These are phyloP conservation scores for Clunio marinus DNA, from an alignment of 2,888 invertebrate genomes.

Conservation along the genomic window DNA sequence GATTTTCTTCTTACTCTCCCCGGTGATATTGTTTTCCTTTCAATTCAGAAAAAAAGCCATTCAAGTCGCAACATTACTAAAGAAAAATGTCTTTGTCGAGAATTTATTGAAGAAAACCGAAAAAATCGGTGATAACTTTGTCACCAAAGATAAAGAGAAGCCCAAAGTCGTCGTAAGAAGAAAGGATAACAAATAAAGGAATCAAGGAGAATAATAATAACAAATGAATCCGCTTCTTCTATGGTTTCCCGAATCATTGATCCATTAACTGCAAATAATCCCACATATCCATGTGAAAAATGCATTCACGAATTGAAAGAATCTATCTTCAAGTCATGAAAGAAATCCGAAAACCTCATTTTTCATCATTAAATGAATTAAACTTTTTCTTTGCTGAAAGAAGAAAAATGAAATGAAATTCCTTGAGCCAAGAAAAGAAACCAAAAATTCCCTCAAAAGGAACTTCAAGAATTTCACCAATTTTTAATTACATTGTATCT, in stretches of 20 bases:
- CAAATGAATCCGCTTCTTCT: conserved; percentile 17
- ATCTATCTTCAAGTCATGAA: not conserved
- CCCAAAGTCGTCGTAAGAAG: not conserved
- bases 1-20: not conserved
- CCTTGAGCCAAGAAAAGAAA: not conserved
- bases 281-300: not conserved
- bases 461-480: not conserved
- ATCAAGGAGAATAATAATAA: not conserved
- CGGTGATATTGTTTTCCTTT: not conserved
- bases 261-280: conserved; percentile 22
- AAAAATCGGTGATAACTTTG: conserved; percentile 25
- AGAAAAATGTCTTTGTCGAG: conserved; percentile 11
- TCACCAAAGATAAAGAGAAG: not conserved
- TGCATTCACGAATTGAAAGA: conserved; percentile 1
- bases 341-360: conserved; percentile 15
- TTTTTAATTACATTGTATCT: conserved; percentile 35
- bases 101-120: conserved; percentile 16
- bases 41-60: not conserved
- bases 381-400: not conserved
- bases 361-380: conserved; percentile 31
- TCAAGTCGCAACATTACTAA: not conserved
- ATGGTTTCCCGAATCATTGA: conserved; percentile 13
- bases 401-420: not conserved
- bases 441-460: not conserved
- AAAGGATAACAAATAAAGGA: not conserved